phyloP scores from a whole-genome alignment of 2,888 invertebrate species.

The Oxycera nigricornis region DNA sequence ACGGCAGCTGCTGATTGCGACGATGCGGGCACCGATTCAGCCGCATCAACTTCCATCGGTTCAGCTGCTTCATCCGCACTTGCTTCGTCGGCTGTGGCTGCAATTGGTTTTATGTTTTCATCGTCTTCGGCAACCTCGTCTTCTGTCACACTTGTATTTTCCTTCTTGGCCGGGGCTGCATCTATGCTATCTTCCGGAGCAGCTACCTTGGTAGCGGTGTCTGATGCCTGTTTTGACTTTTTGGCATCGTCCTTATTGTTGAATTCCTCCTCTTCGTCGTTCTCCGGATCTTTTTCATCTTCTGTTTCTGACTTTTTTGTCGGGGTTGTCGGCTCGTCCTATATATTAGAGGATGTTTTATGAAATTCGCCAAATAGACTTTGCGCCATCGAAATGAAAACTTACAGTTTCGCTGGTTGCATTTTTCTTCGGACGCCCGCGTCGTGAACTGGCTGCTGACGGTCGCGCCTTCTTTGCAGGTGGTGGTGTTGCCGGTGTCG shows the following conservation, averaged over 20 bases:
- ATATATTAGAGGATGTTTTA: not conserved
- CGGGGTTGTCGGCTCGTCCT: conserved; percentile 32
- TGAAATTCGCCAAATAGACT: not conserved
- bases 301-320: conserved; percentile 30
- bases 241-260: conserved; percentile 20
- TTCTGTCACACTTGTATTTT: conserved; percentile 42
- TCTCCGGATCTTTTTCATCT: conserved; percentile 5
- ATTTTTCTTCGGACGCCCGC: conserved; percentile 57
- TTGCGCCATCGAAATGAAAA: not conserved
- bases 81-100: conserved; percentile 35
- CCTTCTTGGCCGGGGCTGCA: conserved; percentile 48
- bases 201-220: conserved; percentile 15
- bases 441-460: conserved; percentile 51
- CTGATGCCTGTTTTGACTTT: conserved; percentile 13
- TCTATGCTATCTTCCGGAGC: conserved; percentile 48
- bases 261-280: not conserved
- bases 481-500: conserved; percentile 56
- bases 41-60: conserved; percentile 43
- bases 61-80: conserved; percentile 43
- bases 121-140: not conserved
- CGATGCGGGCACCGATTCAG: conserved; percentile 49
- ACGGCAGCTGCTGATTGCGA: conserved; percentile 18
- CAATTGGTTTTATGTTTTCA: too few relatives aligned
- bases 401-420: conserved; percentile 18
- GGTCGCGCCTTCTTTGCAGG: conserved; percentile 58